Evolutionary conservation across 2,888 invertebrate species (phyloP).

Genomic region (Drosophila robusta): DNA sequence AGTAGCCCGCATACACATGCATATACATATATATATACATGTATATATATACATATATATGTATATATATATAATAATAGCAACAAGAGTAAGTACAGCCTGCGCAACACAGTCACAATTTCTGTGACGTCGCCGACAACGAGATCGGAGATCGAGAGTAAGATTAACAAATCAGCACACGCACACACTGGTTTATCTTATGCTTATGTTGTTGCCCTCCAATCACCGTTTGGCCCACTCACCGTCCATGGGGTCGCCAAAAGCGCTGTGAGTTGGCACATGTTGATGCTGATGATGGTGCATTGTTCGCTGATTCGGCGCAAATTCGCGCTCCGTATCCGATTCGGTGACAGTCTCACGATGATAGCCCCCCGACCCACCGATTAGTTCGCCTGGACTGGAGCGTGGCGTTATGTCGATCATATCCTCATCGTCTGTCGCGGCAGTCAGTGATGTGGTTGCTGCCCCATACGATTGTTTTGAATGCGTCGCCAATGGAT

Average conservation of each 20-base stretch:
- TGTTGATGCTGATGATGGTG: constrained; percentile 74
- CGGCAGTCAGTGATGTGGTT: constrained; percentile 76
- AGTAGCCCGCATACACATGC: constrained; percentile 9
- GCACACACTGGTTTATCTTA: not conserved
- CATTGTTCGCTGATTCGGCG: constrained; percentile 63
- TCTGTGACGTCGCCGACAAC: constrained; percentile 37
- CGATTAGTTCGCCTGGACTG: constrained; percentile 81
- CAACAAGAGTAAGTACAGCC: constrained; percentile 34
- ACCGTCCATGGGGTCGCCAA: constrained; percentile 83
- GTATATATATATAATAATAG: constrained; percentile 18
- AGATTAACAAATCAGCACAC: constrained; percentile 32
- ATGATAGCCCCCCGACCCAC: constrained; percentile 62
- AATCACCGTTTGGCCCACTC: constrained; percentile 18
- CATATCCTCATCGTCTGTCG: constrained; percentile 88
- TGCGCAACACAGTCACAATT: constrained; percentile 34
- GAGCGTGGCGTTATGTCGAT: constrained; percentile 88
- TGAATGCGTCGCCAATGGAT: constrained; percentile 77
- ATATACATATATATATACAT: not conserved
- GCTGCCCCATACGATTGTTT: constrained; percentile 68
- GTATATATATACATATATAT: constrained; percentile 4
- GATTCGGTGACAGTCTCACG: constrained; percentile 75
- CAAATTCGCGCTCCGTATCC: constrained; percentile 81
- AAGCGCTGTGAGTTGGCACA: constrained; percentile 85
- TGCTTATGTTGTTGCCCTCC: not conserved
- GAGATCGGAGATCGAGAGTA: constrained; percentile 11